A percentile compares a stretch with the other conserved stretches of the same genome.
phyloP scores from a whole-genome alignment of 2,888 invertebrate genomes.

The Hyles lineata region DNA sequence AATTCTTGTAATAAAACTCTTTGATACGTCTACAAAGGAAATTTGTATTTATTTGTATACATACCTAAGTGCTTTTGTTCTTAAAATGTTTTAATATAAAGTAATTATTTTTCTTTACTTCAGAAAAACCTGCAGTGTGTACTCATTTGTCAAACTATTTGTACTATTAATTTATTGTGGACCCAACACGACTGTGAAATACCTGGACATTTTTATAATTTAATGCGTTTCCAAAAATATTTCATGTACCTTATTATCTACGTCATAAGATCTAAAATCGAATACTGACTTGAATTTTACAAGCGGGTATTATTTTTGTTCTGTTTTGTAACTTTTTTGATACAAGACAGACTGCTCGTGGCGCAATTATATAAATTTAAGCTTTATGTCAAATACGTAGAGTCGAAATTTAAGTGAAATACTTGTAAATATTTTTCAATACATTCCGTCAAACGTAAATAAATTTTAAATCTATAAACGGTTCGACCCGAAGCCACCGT shows the following conservation, averaged over 20 bases:
- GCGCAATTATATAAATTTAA: not conserved
- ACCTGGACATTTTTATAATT: conserved; percentile 52
- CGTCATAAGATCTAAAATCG: conserved; percentile 44
- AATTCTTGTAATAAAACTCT: not conserved
- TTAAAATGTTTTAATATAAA: conserved; percentile 9
- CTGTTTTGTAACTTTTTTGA: conserved; percentile 33
- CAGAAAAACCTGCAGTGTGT: conserved; percentile 67
- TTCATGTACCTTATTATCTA: conserved; percentile 33
- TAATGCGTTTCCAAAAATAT: not conserved
- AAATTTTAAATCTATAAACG: conserved; percentile 74
- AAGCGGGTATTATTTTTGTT: conserved; percentile 34
- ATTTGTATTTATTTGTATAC: not conserved
- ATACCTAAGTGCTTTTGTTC: not conserved
- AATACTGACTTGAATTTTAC: not conserved
- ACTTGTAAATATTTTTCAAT: conserved; percentile 45
- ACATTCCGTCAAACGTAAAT: conserved; percentile 51
- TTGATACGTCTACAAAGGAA: conserved; percentile 15
- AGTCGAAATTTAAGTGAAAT: not conserved
- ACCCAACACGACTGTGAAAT: conserved; percentile 76
- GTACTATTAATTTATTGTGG: conserved; percentile 80
- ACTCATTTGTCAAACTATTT: conserved; percentile 80
- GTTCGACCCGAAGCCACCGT: conserved; percentile 68
- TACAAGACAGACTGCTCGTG: conserved; percentile 7
- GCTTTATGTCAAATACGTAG: not conserved
- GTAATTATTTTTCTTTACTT: conserved; percentile 16